phyloP scores from a whole-genome alignment of 1,140 invertebrate genomes.

The Procambarus virginalis region DNA sequence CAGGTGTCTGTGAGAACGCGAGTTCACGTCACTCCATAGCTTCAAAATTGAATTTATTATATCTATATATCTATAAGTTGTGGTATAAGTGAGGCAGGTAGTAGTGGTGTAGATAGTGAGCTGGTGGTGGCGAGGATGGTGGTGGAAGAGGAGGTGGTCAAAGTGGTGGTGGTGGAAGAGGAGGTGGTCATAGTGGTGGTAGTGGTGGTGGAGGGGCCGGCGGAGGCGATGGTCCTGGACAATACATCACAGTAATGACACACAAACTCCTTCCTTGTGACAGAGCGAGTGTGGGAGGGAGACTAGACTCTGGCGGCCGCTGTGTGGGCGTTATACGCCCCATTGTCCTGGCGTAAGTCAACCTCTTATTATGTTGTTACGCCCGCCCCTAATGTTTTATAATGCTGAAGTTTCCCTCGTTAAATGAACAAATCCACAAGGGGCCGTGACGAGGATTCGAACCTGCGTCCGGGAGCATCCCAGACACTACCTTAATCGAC shows the following conservation, averaged over 20 bases:
- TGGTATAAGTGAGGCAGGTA: neutral
- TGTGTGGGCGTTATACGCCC: neutral
- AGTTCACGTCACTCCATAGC: too few species aligned
- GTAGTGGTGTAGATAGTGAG: neutral
- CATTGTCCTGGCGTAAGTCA: constrained; percentile 16
- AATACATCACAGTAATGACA: constrained; percentile 18
- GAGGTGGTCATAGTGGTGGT: neutral
- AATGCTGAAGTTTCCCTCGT: neutral
- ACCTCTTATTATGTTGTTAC: constrained; percentile 11
- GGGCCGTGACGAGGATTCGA: too few species aligned
- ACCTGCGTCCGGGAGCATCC: too few species aligned
- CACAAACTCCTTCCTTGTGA: constrained; percentile 17
- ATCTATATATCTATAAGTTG: neutral
- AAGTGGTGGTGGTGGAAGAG: neutral
- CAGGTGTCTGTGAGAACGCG: too few species aligned
- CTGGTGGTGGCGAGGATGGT: neutral
- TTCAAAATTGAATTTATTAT: too few species aligned
- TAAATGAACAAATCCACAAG: too few species aligned
- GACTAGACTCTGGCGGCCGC: neutral
- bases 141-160: neutral
- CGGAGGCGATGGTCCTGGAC: neutral
- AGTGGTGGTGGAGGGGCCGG: neutral
- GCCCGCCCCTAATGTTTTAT: neutral
- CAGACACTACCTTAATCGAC: too few species aligned
- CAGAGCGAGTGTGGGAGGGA: constrained; percentile 1